A percentile compares a stretch with the other conserved stretches of the same genome.
Evolutionary conservation across 2,888 invertebrate genomes (phyloP).

Genomic region (Beris chalybata): DNA sequence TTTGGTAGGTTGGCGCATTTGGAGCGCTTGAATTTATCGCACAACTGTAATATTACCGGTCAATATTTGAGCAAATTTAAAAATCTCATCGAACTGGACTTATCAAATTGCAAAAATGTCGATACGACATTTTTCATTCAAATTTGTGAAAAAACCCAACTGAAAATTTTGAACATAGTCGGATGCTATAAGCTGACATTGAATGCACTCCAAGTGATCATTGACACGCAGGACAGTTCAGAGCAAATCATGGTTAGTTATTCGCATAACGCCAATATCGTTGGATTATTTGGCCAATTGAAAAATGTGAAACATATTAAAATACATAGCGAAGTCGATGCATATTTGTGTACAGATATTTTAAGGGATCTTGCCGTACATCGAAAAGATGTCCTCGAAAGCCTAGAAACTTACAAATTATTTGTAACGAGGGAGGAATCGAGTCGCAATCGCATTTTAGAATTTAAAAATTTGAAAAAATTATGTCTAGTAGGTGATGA

Average conservation of each 20-base stretch:
- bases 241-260: slow-evolving; percentile 28
- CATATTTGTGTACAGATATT: background rate
- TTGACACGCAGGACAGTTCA: slow-evolving; percentile 24
- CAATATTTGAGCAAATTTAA: slow-evolving; percentile 31
- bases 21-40: slow-evolving; percentile 33
- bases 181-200: slow-evolving; percentile 34
- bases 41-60: slow-evolving; percentile 35
- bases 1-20: slow-evolving; percentile 20
- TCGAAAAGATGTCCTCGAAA: slow-evolving; percentile 4
- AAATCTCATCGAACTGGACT: slow-evolving; percentile 31
- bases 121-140: slow-evolving; percentile 33
- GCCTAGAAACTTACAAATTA: slow-evolving; percentile 4
- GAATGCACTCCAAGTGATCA: slow-evolving; percentile 8
- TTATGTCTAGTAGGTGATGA: slow-evolving; percentile 10
- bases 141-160: slow-evolving; percentile 27
- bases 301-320: slow-evolving; percentile 12
- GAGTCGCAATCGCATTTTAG: background rate
- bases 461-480: slow-evolving; percentile 10
- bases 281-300: background rate
- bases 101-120: slow-evolving; percentile 36
- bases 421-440: background rate
- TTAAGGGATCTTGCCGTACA: slow-evolving; percentile 4
- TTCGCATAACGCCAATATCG: background rate
- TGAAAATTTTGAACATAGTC: slow-evolving; percentile 37
- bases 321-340: background rate